Evolutionary conservation across 2,888 invertebrate genomes (phyloP), one percentile per base, ranked within the genome.

Genomic region (Ecliptopera silaceata): DNA sequence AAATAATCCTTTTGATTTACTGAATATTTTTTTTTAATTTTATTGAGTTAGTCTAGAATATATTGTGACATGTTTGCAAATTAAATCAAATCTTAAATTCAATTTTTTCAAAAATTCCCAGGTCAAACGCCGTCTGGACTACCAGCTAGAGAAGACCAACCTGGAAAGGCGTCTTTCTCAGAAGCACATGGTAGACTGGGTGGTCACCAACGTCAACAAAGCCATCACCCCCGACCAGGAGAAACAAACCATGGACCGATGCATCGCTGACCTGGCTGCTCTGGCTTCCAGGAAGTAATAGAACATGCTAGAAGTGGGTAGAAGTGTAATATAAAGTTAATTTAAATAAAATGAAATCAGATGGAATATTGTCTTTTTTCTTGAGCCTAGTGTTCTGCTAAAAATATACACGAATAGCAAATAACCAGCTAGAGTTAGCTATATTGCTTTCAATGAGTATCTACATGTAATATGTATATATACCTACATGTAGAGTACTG

Each of bases 151-250:
- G 84, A 94, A 95, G 74, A 93, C 96, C 69, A 94, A 94, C 71
- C 90, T 97, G 51, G 96, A 98, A 77, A 94, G 96, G 43, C 95
- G 96, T 69, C 93, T 99, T 61, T 93, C 96, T 69, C 98, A 99
- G 87, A 97, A 95, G 84, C 96, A 98, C 86, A 95, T 99, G 96
- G 97, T 97, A 20, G 95, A 97, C 84, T 99, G 98, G 97, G 96
- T 99, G 63, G 95, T 98, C 12, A 85, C 90, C 70, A 96, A 93
- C 76, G 99, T 99, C 5, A 92, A 93, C 66, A 94, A 95, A 74
- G 95, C 97, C 59, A 97, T 99, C 80, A 97, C 98, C n/a, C 95
- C 98, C 0, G 96, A 97, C 77, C 97, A 98, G 89, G 98, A 99
- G 84, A 97, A 97, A 83, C 96, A 97, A 69, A 95, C 96, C 64